Evolutionary conservation across 2,888 invertebrate species (phyloP).

Genomic region (Trissolcus japonicus): DNA sequence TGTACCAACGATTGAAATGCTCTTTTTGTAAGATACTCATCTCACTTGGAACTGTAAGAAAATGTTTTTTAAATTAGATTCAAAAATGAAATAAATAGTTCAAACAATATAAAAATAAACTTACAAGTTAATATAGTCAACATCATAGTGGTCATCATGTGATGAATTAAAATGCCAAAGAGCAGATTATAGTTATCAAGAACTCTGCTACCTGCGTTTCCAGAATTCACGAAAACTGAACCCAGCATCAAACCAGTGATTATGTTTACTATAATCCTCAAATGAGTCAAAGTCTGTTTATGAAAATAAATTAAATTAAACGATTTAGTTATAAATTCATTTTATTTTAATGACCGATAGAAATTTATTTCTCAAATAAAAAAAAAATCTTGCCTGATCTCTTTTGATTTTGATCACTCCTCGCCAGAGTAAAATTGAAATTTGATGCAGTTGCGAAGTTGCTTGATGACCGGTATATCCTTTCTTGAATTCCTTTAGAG

Average conservation of each 20-base stretch:
- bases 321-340: too few species aligned
- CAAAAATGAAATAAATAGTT: background rate
- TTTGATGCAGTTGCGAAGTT: constrained; percentile 84
- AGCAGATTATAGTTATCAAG: constrained; percentile 91
- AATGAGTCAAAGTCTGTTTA: constrained; percentile 85
- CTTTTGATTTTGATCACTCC: constrained; percentile 86
- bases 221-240: constrained; percentile 84
- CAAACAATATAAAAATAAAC: constrained; percentile 67
- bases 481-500: constrained; percentile 47
- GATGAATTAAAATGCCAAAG: constrained; percentile 94
- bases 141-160: constrained; percentile 95
- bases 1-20: constrained; percentile 93
- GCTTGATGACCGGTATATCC: constrained; percentile 78
- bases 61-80: background rate
- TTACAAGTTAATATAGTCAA: constrained; percentile 90
- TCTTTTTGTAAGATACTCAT: constrained; percentile 89
- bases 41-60: constrained; percentile 84
- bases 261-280: constrained; percentile 85
- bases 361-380: too few species aligned
- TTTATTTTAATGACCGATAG: background rate
- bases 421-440: constrained; percentile 83
- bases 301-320: too few species aligned
- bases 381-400: constrained; percentile 79
- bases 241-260: constrained; percentile 87
- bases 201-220: constrained; percentile 86